A percentile compares a stretch with the other conserved stretches of the same genome.
These are phyloP conservation scores for Pipistrellus pygmaeus DNA, from an alignment of 2,797 vertebrate genomes.

Conservation along the genomic window DNA sequence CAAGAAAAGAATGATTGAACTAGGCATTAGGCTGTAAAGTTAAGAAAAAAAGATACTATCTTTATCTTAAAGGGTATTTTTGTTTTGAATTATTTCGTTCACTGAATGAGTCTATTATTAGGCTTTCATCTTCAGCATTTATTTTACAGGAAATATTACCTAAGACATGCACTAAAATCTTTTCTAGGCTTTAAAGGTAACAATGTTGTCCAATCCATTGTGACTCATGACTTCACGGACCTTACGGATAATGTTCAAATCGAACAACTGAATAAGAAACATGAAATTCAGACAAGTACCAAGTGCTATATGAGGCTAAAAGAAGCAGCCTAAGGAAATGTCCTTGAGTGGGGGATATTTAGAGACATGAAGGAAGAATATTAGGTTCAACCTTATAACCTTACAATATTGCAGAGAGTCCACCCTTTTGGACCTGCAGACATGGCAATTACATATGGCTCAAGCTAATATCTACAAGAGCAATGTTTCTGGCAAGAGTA, in stretches of 20 bases:
- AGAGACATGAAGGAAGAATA: background rate
- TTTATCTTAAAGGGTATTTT: background rate
- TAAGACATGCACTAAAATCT: background rate
- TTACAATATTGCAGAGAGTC: background rate
- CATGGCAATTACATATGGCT: background rate
- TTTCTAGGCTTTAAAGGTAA: background rate
- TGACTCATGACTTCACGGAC: background rate
- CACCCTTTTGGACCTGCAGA: background rate
- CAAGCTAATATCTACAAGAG: background rate
- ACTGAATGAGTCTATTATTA: background rate
- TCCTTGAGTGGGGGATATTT: background rate
- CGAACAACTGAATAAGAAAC: background rate
- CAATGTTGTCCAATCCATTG: background rate
- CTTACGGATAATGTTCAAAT: background rate
- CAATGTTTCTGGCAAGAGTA: background rate
- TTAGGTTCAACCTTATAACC: background rate
- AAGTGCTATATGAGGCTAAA: background rate
- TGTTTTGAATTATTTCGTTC: background rate
- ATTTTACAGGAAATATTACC: background rate
- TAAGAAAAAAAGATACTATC: background rate
- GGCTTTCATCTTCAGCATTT: background rate
- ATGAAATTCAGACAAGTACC: background rate
- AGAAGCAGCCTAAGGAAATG: background rate
- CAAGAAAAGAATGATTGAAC: background rate
- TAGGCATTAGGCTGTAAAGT: background rate